phyloP scores from a whole-genome alignment of 2,888 invertebrate genomes.

The Lasioglossum oenotherae region DNA sequence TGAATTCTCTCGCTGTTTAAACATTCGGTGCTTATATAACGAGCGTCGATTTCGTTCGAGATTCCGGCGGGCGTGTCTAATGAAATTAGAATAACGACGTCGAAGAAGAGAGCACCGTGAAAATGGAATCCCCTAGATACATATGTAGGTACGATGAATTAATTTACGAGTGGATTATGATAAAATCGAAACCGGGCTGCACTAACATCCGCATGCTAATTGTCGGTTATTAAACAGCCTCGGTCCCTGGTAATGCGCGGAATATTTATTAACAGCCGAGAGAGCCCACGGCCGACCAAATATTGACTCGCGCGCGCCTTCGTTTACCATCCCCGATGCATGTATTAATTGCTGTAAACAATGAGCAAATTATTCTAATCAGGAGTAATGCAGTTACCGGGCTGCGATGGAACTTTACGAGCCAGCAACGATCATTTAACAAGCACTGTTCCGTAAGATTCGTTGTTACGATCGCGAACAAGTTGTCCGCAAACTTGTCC shows the following conservation, averaged over 20 bases:
- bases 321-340: constrained; percentile 49
- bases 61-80: neutral
- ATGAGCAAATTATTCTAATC: constrained; percentile 72
- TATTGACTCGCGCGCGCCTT: constrained; percentile 53
- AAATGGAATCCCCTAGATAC: constrained; percentile 20
- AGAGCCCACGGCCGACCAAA: constrained; percentile 31
- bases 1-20: neutral
- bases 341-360: constrained; percentile 73
- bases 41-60: neutral
- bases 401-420: constrained; percentile 49
- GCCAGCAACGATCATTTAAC: constrained; percentile 14
- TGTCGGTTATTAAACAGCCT: constrained; percentile 66
- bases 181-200: constrained; percentile 66
- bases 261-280: constrained; percentile 59
- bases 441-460: neutral
- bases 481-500: neutral
- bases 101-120: constrained; percentile 14
- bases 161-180: constrained; percentile 74
- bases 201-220: constrained; percentile 74
- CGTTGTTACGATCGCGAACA: neutral
- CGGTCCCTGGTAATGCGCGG: constrained; percentile 53
- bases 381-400: constrained; percentile 63
- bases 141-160: constrained; percentile 63
- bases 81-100: constrained; percentile 8
- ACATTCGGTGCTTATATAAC: neutral